Conservation (phyloP, 1,140 invertebrate species). For the Mactra quadrangularis region DNA sequence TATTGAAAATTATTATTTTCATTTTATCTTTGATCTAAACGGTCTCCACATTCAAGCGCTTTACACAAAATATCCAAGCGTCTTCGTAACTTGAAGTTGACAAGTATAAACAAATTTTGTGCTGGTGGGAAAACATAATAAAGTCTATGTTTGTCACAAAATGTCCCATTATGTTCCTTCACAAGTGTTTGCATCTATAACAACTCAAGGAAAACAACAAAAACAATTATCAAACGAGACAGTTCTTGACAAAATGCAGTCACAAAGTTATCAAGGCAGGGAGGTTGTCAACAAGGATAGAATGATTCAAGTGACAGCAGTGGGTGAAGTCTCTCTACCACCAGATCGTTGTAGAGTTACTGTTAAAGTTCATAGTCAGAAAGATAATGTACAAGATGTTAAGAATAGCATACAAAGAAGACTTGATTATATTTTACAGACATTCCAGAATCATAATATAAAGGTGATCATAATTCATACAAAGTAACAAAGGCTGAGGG, state of each 20-base stretch:
- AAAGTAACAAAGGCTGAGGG: too few relatives aligned
- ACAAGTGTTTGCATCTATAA: constrained; percentile 65
- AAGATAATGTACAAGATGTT: constrained; percentile 79
- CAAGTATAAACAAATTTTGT: constrained; percentile 56
- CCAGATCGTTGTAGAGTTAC: constrained; percentile 78
- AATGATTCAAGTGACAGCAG: constrained; percentile 78
- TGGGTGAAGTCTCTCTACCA: constrained; percentile 77
- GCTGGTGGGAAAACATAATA: neutral
- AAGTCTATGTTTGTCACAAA: neutral
- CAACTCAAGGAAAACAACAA: constrained; percentile 31
- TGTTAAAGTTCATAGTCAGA: constrained; percentile 72
- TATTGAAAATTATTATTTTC: neutral
- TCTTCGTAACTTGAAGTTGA: constrained; percentile 21
- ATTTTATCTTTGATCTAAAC: neutral
- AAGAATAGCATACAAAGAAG: constrained; percentile 80
- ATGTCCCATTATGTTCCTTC: constrained; percentile 65
- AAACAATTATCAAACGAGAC: neutral
- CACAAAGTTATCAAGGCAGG: constrained; percentile 15
- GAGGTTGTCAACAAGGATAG: constrained; percentile 62
- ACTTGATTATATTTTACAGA: constrained; percentile 80
- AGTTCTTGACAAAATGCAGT: constrained; percentile 21
- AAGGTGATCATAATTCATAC: constrained; percentile 75
- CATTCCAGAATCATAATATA: constrained; percentile 77
- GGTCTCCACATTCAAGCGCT: constrained; percentile 3
- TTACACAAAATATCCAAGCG: constrained; percentile 1